A percentile compares a stretch with the other conserved stretches of the same genome.
These are phyloP conservation scores for Falcunculus frontatus DNA, from an alignment of 2,113 vertebrate species.

Conservation along the genomic window DNA sequence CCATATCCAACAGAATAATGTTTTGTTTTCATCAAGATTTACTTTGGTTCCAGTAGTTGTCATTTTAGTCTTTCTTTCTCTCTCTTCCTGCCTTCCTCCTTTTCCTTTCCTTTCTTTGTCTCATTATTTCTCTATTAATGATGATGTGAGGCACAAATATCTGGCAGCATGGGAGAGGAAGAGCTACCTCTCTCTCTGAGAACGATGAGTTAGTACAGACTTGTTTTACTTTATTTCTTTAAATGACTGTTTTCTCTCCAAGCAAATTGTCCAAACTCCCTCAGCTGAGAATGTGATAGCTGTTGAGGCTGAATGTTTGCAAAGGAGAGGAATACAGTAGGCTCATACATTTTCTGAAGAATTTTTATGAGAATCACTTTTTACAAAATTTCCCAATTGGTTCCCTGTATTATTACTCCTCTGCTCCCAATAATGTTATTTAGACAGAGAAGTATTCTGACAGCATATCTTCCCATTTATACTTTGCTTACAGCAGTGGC, in stretches of 20 bases:
- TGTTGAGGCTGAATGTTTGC: not conserved
- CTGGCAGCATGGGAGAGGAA: not conserved
- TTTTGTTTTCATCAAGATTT: not conserved
- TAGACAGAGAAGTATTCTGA: conserved; percentile 40
- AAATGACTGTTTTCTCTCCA: not conserved
- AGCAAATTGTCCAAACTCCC: not conserved
- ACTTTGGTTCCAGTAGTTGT: not conserved
- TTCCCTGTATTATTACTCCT: not conserved
- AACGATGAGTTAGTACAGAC: not conserved
- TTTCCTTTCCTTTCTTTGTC: not conserved
- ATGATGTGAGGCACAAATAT: not conserved
- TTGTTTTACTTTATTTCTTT: not conserved
- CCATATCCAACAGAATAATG: not conserved
- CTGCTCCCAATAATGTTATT: conserved; percentile 19
- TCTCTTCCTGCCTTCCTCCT: not conserved
- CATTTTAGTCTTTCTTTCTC: not conserved
- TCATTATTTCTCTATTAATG: not conserved
- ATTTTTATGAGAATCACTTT: conserved; percentile 47
- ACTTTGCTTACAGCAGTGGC: conserved; percentile 7
- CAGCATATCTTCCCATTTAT: not conserved
- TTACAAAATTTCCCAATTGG: conserved; percentile 44
- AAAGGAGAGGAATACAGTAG: not conserved
- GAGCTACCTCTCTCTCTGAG: not conserved
- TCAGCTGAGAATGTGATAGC: not conserved
- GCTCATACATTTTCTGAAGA: not conserved